Evolutionary conservation across 2,888 invertebrate genomes (phyloP), one percentile per base, ranked within the genome.

Genomic region (Abscondita cerata): DNA sequence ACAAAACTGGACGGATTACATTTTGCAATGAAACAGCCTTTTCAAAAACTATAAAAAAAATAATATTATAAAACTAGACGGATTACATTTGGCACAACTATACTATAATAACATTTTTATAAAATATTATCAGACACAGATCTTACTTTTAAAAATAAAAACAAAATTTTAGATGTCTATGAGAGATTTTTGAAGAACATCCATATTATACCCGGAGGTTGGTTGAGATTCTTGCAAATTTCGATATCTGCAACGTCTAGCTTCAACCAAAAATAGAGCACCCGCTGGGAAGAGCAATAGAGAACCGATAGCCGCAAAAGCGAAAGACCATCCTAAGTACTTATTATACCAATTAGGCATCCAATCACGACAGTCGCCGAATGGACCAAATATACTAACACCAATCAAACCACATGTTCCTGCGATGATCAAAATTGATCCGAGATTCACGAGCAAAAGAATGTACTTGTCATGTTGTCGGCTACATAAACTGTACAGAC

Each of bases 291-390:
- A 85, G 1, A 93, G 82, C 41, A 88, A 79, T 20, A 94, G 83
- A 0, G 91, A 89, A 1, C 95, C 95, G 41, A 94, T 81, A 1
- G 89, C 91, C 13, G 88, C 95, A 33, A 97, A 82, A 0, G 93
- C 97, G 81, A 88, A 98, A 0, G 96, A 93, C 95, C 96, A 98
- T 9, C 96, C 91, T 55, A 97, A 86, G 77, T 95, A 92, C 81
- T 98, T 98, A 78, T 96, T 92, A 73, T 97, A 93, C 92, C 96
- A 95, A 73, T 95, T 89, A 0, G 97, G 96, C 93, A 98, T 95
- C 92, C 96, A 95, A 74, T 93, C 94, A 67, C 97, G 85, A 2
- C 93, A 90, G 80, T 96, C 95, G 2, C 96, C 96, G 76, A 91
- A 86, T 0, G 91, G 90, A 34, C 96, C 97, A 81, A 98, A 98